Percentiles rank a stretch among this genome's conserved stretches.
phyloP scores from a whole-genome alignment of 2,888 invertebrate species.

The Xanthia icteritia region DNA sequence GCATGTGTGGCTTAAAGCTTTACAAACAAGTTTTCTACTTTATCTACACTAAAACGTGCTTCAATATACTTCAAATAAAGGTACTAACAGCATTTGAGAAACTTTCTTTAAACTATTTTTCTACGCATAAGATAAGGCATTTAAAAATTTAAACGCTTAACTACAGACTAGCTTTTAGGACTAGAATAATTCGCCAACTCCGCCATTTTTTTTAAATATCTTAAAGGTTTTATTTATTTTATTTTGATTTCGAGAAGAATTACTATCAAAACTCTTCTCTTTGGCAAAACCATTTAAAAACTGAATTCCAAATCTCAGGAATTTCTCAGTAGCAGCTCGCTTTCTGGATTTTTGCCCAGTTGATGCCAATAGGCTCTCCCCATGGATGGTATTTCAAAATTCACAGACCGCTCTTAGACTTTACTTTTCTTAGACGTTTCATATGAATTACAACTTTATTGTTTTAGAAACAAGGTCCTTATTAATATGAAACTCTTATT shows the following conservation, averaged over 20 bases:
- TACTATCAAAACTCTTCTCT: background rate
- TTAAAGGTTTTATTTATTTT: too few species aligned
- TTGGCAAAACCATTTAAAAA: slow-evolving; percentile 10
- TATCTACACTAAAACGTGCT: slow-evolving; percentile 34
- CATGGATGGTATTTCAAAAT: background rate
- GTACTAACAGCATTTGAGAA: background rate
- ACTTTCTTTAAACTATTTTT: background rate
- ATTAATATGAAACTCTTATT: background rate
- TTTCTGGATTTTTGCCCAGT: background rate
- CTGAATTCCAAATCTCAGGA: background rate
- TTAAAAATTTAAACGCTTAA: background rate
- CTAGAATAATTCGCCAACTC: slow-evolving; percentile 9
- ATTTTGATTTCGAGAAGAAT: background rate
- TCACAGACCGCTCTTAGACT: background rate
- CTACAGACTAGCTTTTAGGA: slow-evolving; percentile 12
- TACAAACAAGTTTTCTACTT: background rate
- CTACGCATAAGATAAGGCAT: background rate
- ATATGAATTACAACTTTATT: background rate
- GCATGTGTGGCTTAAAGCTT: slow-evolving; percentile 12
- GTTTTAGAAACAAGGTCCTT: background rate
- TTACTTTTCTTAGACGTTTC: background rate
- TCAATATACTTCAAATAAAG: background rate
- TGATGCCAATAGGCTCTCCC: background rate
- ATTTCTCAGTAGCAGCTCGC: background rate
- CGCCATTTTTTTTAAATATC: background rate